Evolutionary conservation across 2,888 invertebrate genomes (phyloP).

Genomic region (Cosmorhoe ocellata): DNA sequence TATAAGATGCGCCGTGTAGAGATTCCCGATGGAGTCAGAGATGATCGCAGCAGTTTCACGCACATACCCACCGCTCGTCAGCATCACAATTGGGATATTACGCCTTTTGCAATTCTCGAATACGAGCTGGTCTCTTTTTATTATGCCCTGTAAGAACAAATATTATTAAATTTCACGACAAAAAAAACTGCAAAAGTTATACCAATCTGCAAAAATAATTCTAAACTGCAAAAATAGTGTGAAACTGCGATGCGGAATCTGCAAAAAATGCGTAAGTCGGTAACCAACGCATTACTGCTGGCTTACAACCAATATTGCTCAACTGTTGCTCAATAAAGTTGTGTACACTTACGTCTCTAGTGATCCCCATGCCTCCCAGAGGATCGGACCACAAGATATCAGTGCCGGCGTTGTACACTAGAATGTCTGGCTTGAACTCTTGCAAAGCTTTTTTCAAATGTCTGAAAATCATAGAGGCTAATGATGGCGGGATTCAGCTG

Average conservation of each 20-base stretch:
- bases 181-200: not conserved
- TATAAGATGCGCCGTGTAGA: conserved; percentile 84
- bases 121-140: conserved; percentile 91
- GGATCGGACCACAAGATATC: conserved; percentile 91
- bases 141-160: conserved; percentile 87
- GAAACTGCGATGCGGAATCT: no score
- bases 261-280: no score
- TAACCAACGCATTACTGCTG: no score
- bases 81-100: conserved; percentile 91
- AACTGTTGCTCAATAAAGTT: no score
- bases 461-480: conserved; percentile 78
- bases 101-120: conserved; percentile 85
- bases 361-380: conserved; percentile 87
- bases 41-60: conserved; percentile 90
- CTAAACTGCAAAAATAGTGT: not conserved
- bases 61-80: conserved; percentile 94
- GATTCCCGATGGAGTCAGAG: conserved; percentile 91
- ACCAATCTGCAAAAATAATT: not conserved
- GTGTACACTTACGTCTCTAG: conserved; percentile 42
- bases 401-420: conserved; percentile 97
- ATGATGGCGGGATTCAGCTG: no score
- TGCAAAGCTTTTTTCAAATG: conserved; percentile 85
- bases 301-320: no score
- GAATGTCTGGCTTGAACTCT: conserved; percentile 89
- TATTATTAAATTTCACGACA: not conserved